Percentiles rank a stretch among this genome's conserved stretches.
These are phyloP conservation scores for Rambutsinella grinnellia DNA, from an alignment of 2,888 invertebrate genomes.

Conservation along the genomic window DNA sequence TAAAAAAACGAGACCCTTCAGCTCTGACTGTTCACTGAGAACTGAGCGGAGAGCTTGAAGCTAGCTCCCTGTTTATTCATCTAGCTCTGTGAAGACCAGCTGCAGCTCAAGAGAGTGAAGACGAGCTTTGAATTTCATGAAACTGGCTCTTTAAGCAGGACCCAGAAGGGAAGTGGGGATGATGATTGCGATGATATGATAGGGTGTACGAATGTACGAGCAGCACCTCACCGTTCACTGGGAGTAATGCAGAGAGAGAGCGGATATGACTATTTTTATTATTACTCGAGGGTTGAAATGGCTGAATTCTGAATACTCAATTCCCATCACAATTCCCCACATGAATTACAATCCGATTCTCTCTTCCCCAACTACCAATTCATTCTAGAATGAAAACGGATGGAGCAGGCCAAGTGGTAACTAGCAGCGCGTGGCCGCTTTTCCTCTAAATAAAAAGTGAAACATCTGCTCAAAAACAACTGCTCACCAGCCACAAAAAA, in stretches of 20 bases:
- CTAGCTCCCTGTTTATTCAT: constrained; percentile 43
- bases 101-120: constrained; percentile 19
- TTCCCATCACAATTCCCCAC: too few relatives aligned
- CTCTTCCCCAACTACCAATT: too few relatives aligned
- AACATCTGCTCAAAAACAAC: constrained; percentile 63
- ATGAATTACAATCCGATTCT: too few relatives aligned
- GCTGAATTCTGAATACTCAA: too few relatives aligned
- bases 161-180: background rate
- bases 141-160: constrained; percentile 13
- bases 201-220: background rate
- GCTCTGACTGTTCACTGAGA: constrained; percentile 36
- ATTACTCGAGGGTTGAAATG: too few relatives aligned
- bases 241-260: background rate
- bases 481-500: too few relatives aligned
- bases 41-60: constrained; percentile 29
- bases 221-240: background rate
- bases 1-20: constrained; percentile 44
- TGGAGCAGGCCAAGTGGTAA: constrained; percentile 41
- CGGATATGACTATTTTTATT: constrained; percentile 9
- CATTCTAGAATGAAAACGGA: constrained; percentile 40
- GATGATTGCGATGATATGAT: too few relatives aligned
- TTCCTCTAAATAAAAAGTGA: constrained; percentile 41
- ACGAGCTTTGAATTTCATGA: constrained; percentile 34
- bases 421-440: constrained; percentile 63
- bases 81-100: constrained; percentile 15